phyloP scores from a whole-genome alignment of 2,113 vertebrate species.

The Triplophysa tibetana region DNA sequence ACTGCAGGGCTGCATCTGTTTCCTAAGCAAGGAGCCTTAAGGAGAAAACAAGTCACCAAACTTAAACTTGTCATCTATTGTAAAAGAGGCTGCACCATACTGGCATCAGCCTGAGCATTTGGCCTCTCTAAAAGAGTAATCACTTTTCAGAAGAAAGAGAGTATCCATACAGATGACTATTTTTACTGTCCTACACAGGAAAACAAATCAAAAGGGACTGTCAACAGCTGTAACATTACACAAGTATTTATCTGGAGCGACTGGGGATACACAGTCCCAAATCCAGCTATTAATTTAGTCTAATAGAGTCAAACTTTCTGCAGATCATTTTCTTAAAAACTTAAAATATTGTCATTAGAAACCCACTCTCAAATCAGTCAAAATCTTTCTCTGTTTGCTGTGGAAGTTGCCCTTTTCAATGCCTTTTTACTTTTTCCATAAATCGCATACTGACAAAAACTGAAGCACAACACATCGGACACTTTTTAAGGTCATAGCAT shows the following conservation, averaged over 20 bases:
- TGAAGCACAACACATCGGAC: too few relatives aligned
- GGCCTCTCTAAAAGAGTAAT: conserved; percentile 8
- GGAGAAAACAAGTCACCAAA: conserved; percentile 26
- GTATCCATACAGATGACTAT: conserved; percentile 20
- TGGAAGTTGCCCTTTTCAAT: too few relatives aligned
- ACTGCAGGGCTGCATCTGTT: conserved; percentile 1
- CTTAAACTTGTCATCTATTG: conserved; percentile 5
- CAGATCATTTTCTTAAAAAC: too few relatives aligned
- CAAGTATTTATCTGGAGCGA: conserved; percentile 13
- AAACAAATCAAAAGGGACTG: neutral
- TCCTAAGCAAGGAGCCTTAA: neutral
- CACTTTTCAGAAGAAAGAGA: conserved; percentile 33
- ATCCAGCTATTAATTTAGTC: too few relatives aligned
- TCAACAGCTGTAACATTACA: neutral
- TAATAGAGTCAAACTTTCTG: too few relatives aligned
- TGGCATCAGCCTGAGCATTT: conserved; percentile 40
- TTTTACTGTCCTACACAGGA: conserved; percentile 31
- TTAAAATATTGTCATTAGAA: too few relatives aligned
- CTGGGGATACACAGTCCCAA: conserved; percentile 13
- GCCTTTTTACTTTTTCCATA: too few relatives aligned
- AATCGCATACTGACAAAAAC: too few relatives aligned
- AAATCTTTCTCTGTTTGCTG: too few relatives aligned
- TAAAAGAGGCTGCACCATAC: conserved; percentile 8
- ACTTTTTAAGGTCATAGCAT: too few relatives aligned
- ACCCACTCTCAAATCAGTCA: too few relatives aligned